Conservation (phyloP, 53 echinoderm and acorn worm genomes). For the Echinometra lucunter region DNA sequence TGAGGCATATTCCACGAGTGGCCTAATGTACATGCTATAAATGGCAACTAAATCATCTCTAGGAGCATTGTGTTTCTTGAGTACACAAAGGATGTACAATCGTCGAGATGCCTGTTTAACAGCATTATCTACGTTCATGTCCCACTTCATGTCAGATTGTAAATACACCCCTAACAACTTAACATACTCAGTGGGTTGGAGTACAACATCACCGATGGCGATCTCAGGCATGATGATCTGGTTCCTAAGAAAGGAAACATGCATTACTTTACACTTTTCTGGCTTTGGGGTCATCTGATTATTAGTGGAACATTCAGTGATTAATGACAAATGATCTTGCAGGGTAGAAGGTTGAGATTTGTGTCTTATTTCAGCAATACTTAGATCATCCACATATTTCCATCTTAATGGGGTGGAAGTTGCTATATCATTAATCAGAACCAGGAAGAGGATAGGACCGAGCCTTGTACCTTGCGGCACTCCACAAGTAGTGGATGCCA, state of each 20-base stretch:
- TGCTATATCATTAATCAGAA: not conserved
- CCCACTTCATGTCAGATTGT: too few species aligned
- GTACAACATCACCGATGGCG: not conserved
- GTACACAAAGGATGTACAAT: too few species aligned
- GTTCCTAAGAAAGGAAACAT: not conserved
- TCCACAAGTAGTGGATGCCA: not conserved
- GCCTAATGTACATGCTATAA: too few species aligned
- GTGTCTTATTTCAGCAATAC: not conserved
- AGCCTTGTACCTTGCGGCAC: not conserved
- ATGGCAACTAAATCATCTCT: too few species aligned
- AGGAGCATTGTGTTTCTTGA: too few species aligned
- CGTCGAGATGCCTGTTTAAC: too few species aligned
- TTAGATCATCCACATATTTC: slow-evolving; percentile 13
- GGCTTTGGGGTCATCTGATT: not conserved
- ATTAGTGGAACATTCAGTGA: not conserved
- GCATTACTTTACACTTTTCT: slow-evolving; percentile 2
- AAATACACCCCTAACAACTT: not conserved
- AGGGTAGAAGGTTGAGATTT: not conserved
- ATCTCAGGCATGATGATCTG: not conserved
- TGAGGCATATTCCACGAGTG: too few species aligned
- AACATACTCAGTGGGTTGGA: not conserved
- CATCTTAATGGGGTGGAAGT: not conserved
- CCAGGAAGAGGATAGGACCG: not conserved
- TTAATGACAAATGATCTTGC: not conserved
- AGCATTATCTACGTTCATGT: too few species aligned